Evolutionary conservation across 2,888 invertebrate genomes (phyloP).

Genomic region (Lithophane leautieri): DNA sequence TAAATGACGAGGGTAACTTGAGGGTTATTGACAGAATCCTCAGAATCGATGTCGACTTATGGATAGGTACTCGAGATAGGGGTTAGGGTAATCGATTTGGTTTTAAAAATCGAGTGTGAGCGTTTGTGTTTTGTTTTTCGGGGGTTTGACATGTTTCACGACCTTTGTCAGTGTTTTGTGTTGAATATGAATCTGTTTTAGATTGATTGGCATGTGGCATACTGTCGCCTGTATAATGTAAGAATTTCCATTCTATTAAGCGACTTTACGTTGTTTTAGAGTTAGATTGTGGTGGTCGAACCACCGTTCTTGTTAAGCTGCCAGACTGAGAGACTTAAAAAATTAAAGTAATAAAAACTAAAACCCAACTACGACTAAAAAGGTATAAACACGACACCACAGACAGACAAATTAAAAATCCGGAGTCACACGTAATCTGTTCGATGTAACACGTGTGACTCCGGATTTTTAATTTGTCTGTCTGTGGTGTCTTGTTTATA

Average conservation of each 20-base stretch:
- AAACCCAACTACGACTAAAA: too few relatives aligned
- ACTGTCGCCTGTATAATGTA: neutral
- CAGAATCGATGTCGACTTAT: constrained; percentile 54
- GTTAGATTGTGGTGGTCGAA: neutral
- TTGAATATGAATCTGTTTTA: constrained; percentile 3
- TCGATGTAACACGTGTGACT: too few relatives aligned
- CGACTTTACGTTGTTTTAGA: neutral
- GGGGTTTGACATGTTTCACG: neutral
- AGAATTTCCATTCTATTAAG: neutral
- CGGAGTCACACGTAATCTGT: too few relatives aligned
- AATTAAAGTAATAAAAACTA: too few relatives aligned
- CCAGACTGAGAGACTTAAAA: neutral
- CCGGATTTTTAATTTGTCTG: too few relatives aligned
- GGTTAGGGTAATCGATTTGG: constrained; percentile 55
- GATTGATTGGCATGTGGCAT: neutral
- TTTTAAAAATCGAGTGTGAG: constrained; percentile 43
- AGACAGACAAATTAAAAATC: too few relatives aligned
- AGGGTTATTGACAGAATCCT: constrained; percentile 57
- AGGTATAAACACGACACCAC: too few relatives aligned
- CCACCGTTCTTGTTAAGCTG: neutral
- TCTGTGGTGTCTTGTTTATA: too few relatives aligned
- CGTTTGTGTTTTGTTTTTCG: constrained; percentile 22
- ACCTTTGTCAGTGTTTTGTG: neutral
- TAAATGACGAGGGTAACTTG: constrained; percentile 60
- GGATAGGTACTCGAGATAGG: constrained; percentile 51